phyloP scores from a whole-genome alignment of 1,140 invertebrate genomes.

The Mycetomoellerius zeteki region DNA sequence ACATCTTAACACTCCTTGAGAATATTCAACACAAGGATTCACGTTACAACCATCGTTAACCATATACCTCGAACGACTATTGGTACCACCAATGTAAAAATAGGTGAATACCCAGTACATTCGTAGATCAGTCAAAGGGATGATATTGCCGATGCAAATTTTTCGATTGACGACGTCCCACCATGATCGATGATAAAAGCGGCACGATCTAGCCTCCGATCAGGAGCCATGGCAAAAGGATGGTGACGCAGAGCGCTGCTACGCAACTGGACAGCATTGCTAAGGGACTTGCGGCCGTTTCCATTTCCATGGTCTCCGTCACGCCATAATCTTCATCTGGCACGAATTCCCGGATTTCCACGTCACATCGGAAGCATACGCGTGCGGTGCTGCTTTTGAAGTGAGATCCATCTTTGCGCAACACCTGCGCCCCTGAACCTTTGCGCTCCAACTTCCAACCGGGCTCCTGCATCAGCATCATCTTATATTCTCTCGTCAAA shows the following conservation, averaged over 20 bases:
- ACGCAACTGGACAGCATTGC: slow-evolving; percentile 85
- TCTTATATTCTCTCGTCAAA: slow-evolving; percentile 63
- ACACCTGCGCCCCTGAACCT: slow-evolving; percentile 84
- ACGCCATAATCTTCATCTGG: slow-evolving; percentile 82
- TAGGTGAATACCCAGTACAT: not conserved
- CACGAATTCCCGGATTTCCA: slow-evolving; percentile 86
- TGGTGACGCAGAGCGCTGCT: slow-evolving; percentile 84
- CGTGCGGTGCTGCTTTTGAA: slow-evolving; percentile 76
- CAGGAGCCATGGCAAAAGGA: slow-evolving; percentile 84
- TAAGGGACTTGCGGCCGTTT: slow-evolving; percentile 82
- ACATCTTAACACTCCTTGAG: not conserved
- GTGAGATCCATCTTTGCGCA: slow-evolving; percentile 82
- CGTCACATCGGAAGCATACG: slow-evolving; percentile 86
- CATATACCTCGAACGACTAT: not conserved
- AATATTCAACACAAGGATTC: not conserved
- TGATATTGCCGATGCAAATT: not conserved
- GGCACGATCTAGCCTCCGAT: slow-evolving; percentile 81
- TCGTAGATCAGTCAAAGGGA: slow-evolving; percentile 21
- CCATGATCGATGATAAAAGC: not conserved
- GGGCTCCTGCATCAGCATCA: slow-evolving; percentile 85
- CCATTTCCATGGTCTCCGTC: slow-evolving; percentile 71
- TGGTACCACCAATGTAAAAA: not conserved
- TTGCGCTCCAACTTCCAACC: slow-evolving; percentile 87
- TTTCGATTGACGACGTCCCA: not conserved
- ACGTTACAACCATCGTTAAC: not conserved